A percentile compares a stretch with the other conserved stretches of the same genome.
Evolutionary conservation across 2,797 vertebrate genomes (phyloP).

Genomic region (Sebastes kiyomatsui): DNA sequence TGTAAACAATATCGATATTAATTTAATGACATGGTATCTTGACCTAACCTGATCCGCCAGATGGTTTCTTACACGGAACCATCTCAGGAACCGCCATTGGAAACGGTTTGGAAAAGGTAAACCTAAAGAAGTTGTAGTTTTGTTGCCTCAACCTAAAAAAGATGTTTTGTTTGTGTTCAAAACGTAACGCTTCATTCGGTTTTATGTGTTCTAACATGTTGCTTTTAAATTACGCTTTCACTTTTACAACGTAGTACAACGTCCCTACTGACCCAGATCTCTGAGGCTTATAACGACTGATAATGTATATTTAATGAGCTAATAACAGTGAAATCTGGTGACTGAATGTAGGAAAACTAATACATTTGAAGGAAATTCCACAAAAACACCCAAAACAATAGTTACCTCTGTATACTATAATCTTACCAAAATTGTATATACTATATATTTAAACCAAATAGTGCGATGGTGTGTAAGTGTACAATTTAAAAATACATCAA

Average conservation of each 20-base stretch:
- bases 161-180: neutral
- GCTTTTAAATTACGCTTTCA: neutral
- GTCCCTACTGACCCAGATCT: neutral
- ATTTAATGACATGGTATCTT: neutral
- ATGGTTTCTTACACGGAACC: neutral
- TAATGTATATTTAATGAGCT: neutral
- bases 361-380: neutral
- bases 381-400: neutral
- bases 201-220: accelerated
- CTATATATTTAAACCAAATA: neutral
- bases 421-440: neutral
- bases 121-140: neutral
- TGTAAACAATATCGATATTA: neutral
- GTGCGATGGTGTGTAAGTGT: neutral
- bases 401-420: neutral
- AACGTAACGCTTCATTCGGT: accelerated
- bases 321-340: neutral
- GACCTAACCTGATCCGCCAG: neutral
- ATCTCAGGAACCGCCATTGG: neutral
- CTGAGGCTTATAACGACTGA: neutral
- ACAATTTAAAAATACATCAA: neutral
- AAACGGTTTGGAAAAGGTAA: too few species aligned
- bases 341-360: neutral
- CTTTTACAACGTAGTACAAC: neutral
- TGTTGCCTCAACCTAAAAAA: neutral